These are phyloP conservation scores for Echeneis naucrates DNA, from an alignment of 2,797 vertebrate genomes.

Conservation along the genomic window DNA sequence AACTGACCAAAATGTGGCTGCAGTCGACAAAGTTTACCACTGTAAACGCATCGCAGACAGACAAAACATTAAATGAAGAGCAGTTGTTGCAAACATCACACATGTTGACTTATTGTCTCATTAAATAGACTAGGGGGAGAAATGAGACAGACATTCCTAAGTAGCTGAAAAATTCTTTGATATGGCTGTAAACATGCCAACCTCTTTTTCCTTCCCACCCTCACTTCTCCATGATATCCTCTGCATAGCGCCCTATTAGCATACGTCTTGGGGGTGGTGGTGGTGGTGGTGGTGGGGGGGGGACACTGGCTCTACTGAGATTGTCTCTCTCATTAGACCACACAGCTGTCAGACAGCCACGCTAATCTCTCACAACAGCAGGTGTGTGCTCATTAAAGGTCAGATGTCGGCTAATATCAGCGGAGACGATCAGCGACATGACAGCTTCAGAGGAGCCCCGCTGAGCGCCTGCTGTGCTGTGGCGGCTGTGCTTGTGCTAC, in stretches of 20 bases:
- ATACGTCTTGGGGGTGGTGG: too few species aligned
- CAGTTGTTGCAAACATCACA: background rate
- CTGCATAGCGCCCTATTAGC: slow-evolving; percentile 64
- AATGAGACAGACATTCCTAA: background rate
- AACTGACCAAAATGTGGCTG: background rate
- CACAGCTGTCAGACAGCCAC: slow-evolving; percentile 52
- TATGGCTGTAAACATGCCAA: slow-evolving; percentile 41
- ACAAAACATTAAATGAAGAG: background rate
- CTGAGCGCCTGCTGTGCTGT: background rate
- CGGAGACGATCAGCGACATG: slow-evolving; percentile 28
- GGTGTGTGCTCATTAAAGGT: slow-evolving; percentile 74
- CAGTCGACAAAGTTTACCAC: background rate
- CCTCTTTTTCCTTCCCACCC: slow-evolving; percentile 9
- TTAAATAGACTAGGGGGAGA: background rate
- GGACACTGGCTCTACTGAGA: slow-evolving; percentile 38
- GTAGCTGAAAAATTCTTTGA: slow-evolving; percentile 24
- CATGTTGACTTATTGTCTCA: background rate
- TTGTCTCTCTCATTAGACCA: slow-evolving; percentile 71
- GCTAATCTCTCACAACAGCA: slow-evolving; percentile 42
- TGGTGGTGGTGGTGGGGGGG: too few species aligned
- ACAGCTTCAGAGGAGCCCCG: slow-evolving; percentile 37
- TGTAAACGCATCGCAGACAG: background rate
- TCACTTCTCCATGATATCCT: slow-evolving; percentile 33
- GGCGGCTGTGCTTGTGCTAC: slow-evolving; percentile 4
- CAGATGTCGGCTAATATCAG: slow-evolving; percentile 63